These are phyloP conservation scores for Nothura maculosa DNA, from an alignment of 2,797 vertebrate species.

Conservation along the genomic window DNA sequence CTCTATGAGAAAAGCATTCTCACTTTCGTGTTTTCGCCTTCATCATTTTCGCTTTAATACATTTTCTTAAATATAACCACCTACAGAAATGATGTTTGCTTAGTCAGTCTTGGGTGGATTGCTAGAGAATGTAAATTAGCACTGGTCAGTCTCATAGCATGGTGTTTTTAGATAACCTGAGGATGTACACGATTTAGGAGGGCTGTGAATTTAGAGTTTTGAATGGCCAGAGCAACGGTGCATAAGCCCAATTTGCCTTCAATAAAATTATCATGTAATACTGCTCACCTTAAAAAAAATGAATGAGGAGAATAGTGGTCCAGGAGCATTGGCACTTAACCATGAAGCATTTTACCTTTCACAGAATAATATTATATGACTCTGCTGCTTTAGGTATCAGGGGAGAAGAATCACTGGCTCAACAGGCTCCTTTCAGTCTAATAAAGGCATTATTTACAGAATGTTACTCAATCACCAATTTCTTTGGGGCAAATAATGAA, in stretches of 20 bases:
- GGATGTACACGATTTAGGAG: not conserved
- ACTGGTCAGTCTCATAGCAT: not conserved
- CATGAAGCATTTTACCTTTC: not conserved
- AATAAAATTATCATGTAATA: not conserved
- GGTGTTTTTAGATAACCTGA: not conserved
- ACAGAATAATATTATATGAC: not conserved
- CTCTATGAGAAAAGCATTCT: not conserved
- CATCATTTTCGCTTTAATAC: conserved; percentile 27
- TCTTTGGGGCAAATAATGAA: not conserved
- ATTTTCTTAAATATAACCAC: conserved; percentile 7
- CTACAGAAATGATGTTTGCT: conserved; percentile 43
- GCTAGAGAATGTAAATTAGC: not conserved
- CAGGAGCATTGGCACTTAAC: not conserved
- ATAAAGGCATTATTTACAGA: not conserved
- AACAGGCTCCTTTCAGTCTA: not conserved
- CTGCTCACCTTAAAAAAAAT: not conserved
- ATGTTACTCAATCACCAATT: not conserved
- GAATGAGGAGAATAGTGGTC: not conserved
- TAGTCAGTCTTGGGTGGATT: not conserved
- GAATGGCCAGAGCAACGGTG: not conserved
- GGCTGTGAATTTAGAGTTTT: not conserved
- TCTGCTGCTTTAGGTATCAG: not conserved
- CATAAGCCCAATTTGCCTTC: not conserved
- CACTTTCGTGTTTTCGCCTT: conserved; percentile 25
- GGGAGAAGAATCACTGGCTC: not conserved